Conservation (phyloP, 1,140 invertebrate species). For the Pemphigus obesinymphae region DNA sequence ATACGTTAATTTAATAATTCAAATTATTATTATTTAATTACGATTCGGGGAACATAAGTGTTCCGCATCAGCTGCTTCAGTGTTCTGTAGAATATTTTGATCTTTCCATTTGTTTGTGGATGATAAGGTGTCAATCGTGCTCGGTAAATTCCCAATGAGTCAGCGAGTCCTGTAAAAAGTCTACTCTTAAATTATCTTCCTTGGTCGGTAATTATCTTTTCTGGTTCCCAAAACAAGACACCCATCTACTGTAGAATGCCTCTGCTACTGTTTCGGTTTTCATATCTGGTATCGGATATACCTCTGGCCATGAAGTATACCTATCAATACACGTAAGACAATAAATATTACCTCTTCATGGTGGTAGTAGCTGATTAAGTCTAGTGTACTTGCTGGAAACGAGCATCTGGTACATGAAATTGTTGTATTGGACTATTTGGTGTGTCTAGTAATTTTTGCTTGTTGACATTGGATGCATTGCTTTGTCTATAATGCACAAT, state of each 20-base stretch:
- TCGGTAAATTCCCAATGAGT: not conserved
- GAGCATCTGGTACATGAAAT: not conserved
- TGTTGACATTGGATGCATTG: not conserved
- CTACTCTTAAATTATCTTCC: constrained; percentile 49
- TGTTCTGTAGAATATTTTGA: constrained; percentile 48
- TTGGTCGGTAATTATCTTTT: constrained; percentile 48
- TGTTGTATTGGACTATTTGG: not conserved
- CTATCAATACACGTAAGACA: constrained; percentile 49
- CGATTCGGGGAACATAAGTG: too few relatives aligned
- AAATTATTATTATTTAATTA: too few relatives aligned
- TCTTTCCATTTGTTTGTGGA: constrained; percentile 48
- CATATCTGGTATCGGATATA: constrained; percentile 45
- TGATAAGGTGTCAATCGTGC: constrained; percentile 50
- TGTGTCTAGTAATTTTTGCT: not conserved
- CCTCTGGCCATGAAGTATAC: constrained; percentile 50
- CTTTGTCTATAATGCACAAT: not conserved
- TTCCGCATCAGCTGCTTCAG: too few relatives aligned
- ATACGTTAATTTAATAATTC: too few relatives aligned
- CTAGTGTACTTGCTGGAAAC: constrained; percentile 46
- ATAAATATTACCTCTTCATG: constrained; percentile 45
- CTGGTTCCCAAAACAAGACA: constrained; percentile 49
- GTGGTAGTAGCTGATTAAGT: constrained; percentile 52
- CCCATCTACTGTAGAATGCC: constrained; percentile 43
- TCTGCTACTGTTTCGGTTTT: constrained; percentile 48
- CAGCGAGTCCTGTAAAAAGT: not conserved